Base-by-base conservation (phyloP, 2,797 vertebrate species). In the Sebastes wilsoni region DNA sequence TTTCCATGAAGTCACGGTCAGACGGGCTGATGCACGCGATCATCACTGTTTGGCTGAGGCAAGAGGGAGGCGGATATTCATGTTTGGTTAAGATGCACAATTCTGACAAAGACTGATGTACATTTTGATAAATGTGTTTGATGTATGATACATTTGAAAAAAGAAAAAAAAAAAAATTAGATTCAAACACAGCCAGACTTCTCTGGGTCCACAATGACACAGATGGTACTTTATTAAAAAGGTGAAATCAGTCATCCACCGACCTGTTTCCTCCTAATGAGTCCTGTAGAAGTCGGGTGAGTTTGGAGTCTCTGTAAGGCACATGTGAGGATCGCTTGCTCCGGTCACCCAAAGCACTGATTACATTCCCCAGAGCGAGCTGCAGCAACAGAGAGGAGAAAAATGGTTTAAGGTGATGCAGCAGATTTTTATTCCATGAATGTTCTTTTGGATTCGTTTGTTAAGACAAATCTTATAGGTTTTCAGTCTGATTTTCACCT, bases 1-100 rank as follows among this genome's bases (percentile, higher is more conserved):
- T 99, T 94, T 99, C 98, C 98, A 99, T 99, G 93, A 99, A 99
- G 94, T 99, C 98, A 59, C 97, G 94, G 85, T 99, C 98, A 3
- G 98, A 99, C 18, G 98, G 98, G 89, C 97, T 99, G 92, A 97
- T 97, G 83, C 98, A 99, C 0, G 98, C 98, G 66, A 99, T 99
- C 98, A 99, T 99, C 82, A 99, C 93, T 0, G 98, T 99, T 95
- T 98, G 98, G 92, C 98, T 99, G 93, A 1, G 89, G 84, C 2
- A 8, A 8, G 18, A 30, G 23, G 6, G 20, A 28, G 16, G 4
- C 7, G 8, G 18, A 75, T 64, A 75, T 18, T 32, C 3, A 49
- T 11, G 61, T 30, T 54, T 38, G 20, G 10, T 23, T 28, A 14
- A 25, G 54, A 20, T 22, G 14, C 27, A 34, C 4, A 59, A 20